These are phyloP conservation scores for Cheilosia variabilis DNA, from an alignment of 2,888 invertebrate genomes.

Conservation along the genomic window DNA sequence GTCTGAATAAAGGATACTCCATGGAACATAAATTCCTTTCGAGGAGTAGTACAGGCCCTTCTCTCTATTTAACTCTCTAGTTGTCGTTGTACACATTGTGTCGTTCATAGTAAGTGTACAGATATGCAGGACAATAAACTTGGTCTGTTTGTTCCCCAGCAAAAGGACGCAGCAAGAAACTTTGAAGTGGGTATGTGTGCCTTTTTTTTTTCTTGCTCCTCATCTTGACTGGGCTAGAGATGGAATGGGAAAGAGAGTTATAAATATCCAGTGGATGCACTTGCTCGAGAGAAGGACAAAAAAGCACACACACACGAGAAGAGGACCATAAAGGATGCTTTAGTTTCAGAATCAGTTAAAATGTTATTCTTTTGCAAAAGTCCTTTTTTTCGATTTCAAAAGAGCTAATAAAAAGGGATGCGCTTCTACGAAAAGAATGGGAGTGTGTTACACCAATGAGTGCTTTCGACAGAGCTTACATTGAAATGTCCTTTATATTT, in stretches of 20 bases:
- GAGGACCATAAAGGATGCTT: constrained; percentile 60
- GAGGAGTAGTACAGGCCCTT: constrained; percentile 42
- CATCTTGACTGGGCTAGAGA: background rate
- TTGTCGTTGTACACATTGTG: constrained; percentile 50
- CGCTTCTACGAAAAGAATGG: constrained; percentile 11
- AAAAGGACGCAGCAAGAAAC: constrained; percentile 48
- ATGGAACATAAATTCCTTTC: constrained; percentile 72
- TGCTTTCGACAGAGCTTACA: constrained; percentile 39
- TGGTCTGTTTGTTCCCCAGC: constrained; percentile 61
- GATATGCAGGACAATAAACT: constrained; percentile 70
- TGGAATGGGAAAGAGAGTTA: constrained; percentile 8
- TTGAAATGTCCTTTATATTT: constrained; percentile 53
- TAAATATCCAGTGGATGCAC: constrained; percentile 28
- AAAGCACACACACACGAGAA: constrained; percentile 1
- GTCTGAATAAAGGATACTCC: constrained; percentile 61
- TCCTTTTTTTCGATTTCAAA: constrained; percentile 50
- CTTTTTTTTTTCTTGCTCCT: background rate
- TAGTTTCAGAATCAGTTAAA: constrained; percentile 70
- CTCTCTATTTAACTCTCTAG: constrained; percentile 59
- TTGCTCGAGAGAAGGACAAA: background rate
- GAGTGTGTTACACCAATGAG: constrained; percentile 44
- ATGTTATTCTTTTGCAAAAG: constrained; percentile 63
- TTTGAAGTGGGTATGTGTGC: constrained; percentile 43
- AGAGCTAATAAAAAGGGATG: constrained; percentile 36
- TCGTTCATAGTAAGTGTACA: constrained; percentile 58